phyloP scores from a whole-genome alignment of 2,113 vertebrate species.

The Polypterus senegalus region DNA sequence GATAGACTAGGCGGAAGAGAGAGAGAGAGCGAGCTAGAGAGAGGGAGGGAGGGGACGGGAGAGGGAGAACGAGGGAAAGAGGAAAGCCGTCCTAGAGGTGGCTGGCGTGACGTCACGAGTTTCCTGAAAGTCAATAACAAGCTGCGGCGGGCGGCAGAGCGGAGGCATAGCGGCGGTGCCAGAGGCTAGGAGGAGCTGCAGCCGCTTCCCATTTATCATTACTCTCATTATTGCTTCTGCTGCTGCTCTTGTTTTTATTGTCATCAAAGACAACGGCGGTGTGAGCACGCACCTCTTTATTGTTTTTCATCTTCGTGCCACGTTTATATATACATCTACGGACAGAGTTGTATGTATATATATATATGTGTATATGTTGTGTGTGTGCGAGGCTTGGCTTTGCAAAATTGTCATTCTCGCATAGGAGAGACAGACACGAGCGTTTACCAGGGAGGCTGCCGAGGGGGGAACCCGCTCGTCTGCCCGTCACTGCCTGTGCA shows the following conservation, averaged over 20 bases:
- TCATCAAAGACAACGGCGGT: too few species aligned
- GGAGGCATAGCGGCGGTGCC: conserved; percentile 26
- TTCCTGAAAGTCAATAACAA: conserved; percentile 64
- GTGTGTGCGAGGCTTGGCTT: conserved; percentile 11
- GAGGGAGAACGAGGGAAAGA: conserved; percentile 16
- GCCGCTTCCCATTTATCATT: not conserved
- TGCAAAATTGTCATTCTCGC: conserved; percentile 14
- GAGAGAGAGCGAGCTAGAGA: conserved; percentile 4
- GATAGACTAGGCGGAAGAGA: not conserved
- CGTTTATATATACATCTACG: not conserved
- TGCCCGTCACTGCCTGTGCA: conserved; percentile 22
- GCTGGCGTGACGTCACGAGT: conserved; percentile 57
- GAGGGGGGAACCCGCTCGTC: conserved; percentile 20
- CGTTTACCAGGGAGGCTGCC: conserved; percentile 13
- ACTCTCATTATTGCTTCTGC: too few species aligned
- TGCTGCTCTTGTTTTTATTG: too few species aligned
- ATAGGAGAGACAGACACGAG: conserved; percentile 18
- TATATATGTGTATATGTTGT: not conserved
- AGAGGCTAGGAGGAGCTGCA: conserved; percentile 18
- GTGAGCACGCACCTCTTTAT: not conserved
- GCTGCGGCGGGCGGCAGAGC: conserved; percentile 23
- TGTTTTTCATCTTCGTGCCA: not conserved
- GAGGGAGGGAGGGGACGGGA: conserved; percentile 20
- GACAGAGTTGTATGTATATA: not conserved
- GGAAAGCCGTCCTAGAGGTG: conserved; percentile 26